Evolutionary conservation across 2,888 invertebrate genomes (phyloP).

Genomic region (Syrista parreyssii): DNA sequence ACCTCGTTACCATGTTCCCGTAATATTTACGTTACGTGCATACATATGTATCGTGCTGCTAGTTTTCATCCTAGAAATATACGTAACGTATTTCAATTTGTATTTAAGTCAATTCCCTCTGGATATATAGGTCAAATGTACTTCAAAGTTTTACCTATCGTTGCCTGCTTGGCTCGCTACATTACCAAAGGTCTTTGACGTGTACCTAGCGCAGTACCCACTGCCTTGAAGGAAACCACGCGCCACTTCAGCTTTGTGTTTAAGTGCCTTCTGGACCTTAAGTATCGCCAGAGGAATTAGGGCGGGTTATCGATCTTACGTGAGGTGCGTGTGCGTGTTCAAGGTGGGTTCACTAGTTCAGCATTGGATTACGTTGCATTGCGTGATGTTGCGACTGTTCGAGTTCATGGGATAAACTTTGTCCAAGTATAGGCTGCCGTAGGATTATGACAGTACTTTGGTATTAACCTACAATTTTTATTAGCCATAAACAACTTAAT

Average conservation of each 20-base stretch:
- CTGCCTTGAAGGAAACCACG: neutral
- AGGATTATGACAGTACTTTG: neutral
- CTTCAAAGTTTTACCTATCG: neutral
- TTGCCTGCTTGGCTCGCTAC: neutral
- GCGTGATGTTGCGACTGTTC: neutral
- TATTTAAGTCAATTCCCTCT: neutral
- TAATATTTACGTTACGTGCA: no score
- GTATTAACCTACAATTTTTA: neutral
- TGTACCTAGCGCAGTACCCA: neutral
- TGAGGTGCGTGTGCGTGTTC: neutral
- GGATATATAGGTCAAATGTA: neutral
- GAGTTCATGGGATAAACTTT: neutral
- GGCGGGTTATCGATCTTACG: neutral
- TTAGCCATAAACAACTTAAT: neutral
- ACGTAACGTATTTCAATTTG: neutral
- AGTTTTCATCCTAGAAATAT: neutral
- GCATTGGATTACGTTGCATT: neutral
- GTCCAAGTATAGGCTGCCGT: neutral
- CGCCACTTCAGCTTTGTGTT: neutral
- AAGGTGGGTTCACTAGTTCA: neutral
- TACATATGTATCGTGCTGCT: neutral
- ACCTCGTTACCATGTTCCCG: neutral
- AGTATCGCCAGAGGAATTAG: neutral
- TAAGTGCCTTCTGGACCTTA: neutral
- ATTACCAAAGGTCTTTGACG: neutral